Base-by-base conservation (phyloP, 2,113 vertebrate species). In the Catagonus wagneri region DNA sequence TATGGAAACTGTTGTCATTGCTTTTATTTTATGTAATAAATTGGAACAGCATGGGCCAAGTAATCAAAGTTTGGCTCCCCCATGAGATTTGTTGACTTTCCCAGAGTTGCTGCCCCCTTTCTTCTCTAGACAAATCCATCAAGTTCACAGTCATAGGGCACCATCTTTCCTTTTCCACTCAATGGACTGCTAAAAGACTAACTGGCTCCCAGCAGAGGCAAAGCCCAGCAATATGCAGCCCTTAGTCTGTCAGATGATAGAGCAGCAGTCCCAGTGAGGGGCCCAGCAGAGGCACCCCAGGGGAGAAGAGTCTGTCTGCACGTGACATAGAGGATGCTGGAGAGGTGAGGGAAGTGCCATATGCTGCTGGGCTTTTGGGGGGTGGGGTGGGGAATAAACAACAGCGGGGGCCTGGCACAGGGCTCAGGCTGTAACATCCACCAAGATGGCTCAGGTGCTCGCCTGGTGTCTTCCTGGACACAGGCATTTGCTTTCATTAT, bases 151-250 rank as follows among this genome's bases (percentile, higher is more conserved):
- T 61, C 7, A 0, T 2, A 0, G 39, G 75, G 69, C 0, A 9
- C 44, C 39, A 3, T 68, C 15, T 39, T 29, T 60, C 23, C 39
- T 91, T 27, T 65, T 60, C 66, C 2, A 7, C 16, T n/a, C 54
- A 72, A 75, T n/a, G 65, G 93, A n/a, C 75, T 29, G n/a, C 66
- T 87, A 89, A 93, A 94, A 83, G 78, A 93, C 58, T 65, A 72
- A 94, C 50, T 22, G n/a, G 69, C 22, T 89, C 58, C 52, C 72
- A 2, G 5, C 17, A 69, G 95, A 89, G 65, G 65, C 36, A 29
- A 19, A 80, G 74, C 36, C 90, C 52, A 69, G 54, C 87, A 93
- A 15, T 84, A 29, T 71, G 80, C 1, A 12, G 44, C 52, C 39
- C 60, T 80, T 7, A 72, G 69, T 61, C 80, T 95, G 58, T 92